Evolutionary conservation across 2,797 vertebrate species (phyloP).

Genomic region (Pterois miles): DNA sequence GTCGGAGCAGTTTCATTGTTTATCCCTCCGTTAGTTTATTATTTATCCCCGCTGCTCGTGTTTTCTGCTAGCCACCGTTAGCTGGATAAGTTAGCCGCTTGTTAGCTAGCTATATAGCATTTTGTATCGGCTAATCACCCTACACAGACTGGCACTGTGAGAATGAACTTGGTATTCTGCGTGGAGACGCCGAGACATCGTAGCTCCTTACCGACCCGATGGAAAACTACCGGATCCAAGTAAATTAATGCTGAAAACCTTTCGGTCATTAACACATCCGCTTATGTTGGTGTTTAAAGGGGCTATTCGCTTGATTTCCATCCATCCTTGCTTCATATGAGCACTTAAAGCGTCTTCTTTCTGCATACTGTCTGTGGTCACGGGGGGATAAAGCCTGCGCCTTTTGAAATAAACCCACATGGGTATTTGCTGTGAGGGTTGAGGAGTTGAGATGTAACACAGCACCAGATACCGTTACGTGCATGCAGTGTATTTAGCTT

Average conservation of each 20-base stretch:
- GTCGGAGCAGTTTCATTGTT: background rate
- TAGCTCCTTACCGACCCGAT: slow-evolving; percentile 7
- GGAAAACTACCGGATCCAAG: slow-evolving; percentile 21
- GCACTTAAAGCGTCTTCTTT: slow-evolving; percentile 3
- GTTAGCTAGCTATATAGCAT: slow-evolving; percentile 60
- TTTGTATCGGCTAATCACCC: slow-evolving; percentile 46
- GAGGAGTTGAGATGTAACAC: background rate
- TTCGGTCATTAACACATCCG: background rate
- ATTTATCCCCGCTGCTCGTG: background rate
- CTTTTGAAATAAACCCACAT: background rate
- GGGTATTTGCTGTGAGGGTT: background rate
- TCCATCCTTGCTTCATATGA: slow-evolving; percentile 19
- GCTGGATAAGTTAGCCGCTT: slow-evolving; percentile 48
- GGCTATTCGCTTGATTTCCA: slow-evolving; percentile 15
- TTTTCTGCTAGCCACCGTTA: slow-evolving; percentile 16
- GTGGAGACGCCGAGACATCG: slow-evolving; percentile 34
- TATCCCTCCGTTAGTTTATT: background rate
- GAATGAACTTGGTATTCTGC: slow-evolving; percentile 73
- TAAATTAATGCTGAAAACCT: background rate
- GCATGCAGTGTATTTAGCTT: slow-evolving; percentile 8
- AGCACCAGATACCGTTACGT: background rate
- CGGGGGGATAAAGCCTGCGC: background rate
- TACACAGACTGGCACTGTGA: slow-evolving; percentile 58
- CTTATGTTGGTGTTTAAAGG: slow-evolving; percentile 1
- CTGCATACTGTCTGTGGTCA: background rate